Base-by-base conservation (phyloP, 2,888 invertebrate genomes). In the Ophioninae sp. region DNA sequence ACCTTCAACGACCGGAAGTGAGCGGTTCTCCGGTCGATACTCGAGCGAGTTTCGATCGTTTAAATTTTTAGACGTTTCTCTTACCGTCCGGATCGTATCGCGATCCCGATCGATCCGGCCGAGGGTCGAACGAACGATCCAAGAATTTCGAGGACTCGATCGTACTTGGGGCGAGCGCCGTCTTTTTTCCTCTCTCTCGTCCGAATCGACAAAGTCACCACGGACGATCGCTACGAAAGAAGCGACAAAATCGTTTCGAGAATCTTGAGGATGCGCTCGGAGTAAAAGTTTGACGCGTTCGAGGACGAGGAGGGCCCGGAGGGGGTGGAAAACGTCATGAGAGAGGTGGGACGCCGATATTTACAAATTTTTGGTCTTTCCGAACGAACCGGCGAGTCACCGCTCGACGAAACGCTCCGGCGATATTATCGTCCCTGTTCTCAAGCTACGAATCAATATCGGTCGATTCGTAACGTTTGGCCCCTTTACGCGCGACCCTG, bases 71-170 rank as follows among this genome's bases (percentile, higher is more conserved):
- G 61, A 61, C 61, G 59, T 68, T 57, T 8, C 67, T 30, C 30
- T 65, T 7, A 17, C 20, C 3, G 8, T 0, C 10, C 65, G 17
- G 1, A 72, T 17, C 37, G 56, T 75, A 10, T 67, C 50, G 41
- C 30, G n/a, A 69, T 20, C 13, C 8, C 6, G 64, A 70, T 57
- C 44, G 41, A 75, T 21, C n/a, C 5, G 61, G 39, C 44, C 17
- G 50, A 81, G 13, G 76, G 76, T 77, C 72, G 72, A 72, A 62
- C 61, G 65, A 72, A 13, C 59, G 41, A 59, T 72, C 7, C 37
- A 72, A n/a, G 13, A 65, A 67, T 39, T 61, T 10, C 6, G 21
- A 3, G 44, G 23, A 30, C 37, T 50, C 39, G 30, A 17, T 44
- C 39, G 57, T 59, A 23, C 37, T 20, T 13, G 8, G 56, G 7